Evolutionary conservation across 2,113 vertebrate genomes (phyloP).

Genomic region (Paradoxurus hermaphroditus): DNA sequence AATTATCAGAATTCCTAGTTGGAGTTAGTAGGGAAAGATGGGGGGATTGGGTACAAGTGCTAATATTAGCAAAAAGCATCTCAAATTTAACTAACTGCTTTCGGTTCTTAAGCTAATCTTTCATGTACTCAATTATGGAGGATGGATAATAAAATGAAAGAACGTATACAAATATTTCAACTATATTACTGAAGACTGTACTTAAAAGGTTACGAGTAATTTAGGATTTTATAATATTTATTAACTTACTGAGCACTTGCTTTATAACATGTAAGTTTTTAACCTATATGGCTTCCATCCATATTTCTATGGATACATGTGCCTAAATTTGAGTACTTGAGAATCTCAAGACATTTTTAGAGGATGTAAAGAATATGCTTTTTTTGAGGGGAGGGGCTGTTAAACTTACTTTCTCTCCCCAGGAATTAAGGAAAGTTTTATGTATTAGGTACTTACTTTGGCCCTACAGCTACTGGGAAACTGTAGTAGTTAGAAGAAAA

Average conservation of each 20-base stretch:
- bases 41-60: neutral
- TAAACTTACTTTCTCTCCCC: neutral
- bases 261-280: neutral
- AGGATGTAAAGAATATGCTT: neutral
- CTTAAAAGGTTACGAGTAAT: neutral
- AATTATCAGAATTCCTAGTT: neutral
- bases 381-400: neutral
- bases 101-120: neutral
- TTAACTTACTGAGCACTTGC: neutral
- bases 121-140: neutral
- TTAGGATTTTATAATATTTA: neutral
- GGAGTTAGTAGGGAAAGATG: neutral
- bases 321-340: neutral
- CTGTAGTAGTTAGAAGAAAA: neutral
- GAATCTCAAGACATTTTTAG: neutral
- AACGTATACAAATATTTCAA: neutral
- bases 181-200: neutral
- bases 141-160: neutral
- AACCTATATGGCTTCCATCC: neutral
- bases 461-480: neutral
- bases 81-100: neutral
- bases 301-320: neutral
- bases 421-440: neutral
- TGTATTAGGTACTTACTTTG: neutral
- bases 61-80: neutral